phyloP scores from a whole-genome alignment of 2,113 vertebrate genomes.

The Bubo bubo region DNA sequence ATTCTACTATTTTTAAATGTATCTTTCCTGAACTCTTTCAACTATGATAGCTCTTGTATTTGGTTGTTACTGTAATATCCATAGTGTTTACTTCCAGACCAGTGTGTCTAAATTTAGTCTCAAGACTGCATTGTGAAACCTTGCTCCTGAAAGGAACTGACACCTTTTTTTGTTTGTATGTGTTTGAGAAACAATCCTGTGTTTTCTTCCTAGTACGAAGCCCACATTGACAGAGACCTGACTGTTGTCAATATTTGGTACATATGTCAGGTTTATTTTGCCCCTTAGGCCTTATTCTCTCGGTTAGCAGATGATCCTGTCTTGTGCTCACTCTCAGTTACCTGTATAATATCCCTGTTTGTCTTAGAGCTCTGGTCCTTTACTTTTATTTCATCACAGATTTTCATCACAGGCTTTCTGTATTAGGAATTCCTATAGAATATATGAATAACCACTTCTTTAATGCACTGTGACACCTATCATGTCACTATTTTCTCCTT shows the following conservation, averaged over 20 bases:
- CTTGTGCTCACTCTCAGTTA: background rate
- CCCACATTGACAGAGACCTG: background rate
- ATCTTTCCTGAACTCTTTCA: background rate
- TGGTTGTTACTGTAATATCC: background rate
- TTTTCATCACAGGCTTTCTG: background rate
- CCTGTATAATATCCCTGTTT: background rate
- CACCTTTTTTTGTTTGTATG: background rate
- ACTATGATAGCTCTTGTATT: background rate
- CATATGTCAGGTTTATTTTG: background rate
- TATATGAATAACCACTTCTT: background rate
- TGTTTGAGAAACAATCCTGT: rapidly evolving
- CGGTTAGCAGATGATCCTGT: background rate
- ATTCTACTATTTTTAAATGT: background rate
- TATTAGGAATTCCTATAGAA: background rate
- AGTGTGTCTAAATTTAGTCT: background rate
- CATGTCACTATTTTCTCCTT: background rate
- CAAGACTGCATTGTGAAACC: background rate
- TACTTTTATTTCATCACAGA: background rate
- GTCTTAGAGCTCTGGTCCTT: background rate
- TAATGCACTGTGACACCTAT: background rate
- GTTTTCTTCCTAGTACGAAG: background rate
- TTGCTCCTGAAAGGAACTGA: background rate
- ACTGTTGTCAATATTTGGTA: background rate
- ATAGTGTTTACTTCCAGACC: background rate
- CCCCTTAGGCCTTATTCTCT: background rate